phyloP scores from a whole-genome alignment of 1,140 invertebrate species.

The Cydia strobilella region DNA sequence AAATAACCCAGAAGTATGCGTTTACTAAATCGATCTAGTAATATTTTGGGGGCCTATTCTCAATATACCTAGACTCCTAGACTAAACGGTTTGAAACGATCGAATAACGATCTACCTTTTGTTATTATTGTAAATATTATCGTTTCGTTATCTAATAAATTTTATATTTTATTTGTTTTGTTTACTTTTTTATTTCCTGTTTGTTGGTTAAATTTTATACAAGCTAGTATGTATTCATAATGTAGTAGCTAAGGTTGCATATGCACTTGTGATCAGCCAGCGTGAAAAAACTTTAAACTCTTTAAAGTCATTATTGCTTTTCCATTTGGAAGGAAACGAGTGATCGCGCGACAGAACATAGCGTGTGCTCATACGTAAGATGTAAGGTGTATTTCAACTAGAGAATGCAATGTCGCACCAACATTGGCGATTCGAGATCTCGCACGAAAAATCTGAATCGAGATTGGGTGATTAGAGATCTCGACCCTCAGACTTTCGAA shows the following conservation, averaged over 20 bases:
- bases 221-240: not conserved
- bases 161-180: constrained; percentile 67
- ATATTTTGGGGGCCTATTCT: constrained; percentile 45
- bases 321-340: not conserved
- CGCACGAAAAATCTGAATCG: no score
- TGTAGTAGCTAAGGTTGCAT: constrained; percentile 1
- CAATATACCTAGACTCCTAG: no score
- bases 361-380: not conserved
- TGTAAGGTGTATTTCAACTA: not conserved
- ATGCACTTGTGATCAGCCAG: not conserved
- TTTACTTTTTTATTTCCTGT: constrained; percentile 49
- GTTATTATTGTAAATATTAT: constrained; percentile 70
- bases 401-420: no score
- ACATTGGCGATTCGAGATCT: no score
- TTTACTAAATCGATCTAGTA: constrained; percentile 27
- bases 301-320: not conserved
- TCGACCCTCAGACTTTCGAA: no score
- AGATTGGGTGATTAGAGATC: no score
- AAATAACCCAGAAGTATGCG: not conserved
- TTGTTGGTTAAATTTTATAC: constrained; percentile 6
- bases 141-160: constrained; percentile 70
- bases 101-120: constrained; percentile 38
- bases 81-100: constrained; percentile 40
- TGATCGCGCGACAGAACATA: not conserved
- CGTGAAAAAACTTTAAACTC: no score